phyloP scores from a whole-genome alignment of 2,797 vertebrate species.

The Falco cherrug region DNA sequence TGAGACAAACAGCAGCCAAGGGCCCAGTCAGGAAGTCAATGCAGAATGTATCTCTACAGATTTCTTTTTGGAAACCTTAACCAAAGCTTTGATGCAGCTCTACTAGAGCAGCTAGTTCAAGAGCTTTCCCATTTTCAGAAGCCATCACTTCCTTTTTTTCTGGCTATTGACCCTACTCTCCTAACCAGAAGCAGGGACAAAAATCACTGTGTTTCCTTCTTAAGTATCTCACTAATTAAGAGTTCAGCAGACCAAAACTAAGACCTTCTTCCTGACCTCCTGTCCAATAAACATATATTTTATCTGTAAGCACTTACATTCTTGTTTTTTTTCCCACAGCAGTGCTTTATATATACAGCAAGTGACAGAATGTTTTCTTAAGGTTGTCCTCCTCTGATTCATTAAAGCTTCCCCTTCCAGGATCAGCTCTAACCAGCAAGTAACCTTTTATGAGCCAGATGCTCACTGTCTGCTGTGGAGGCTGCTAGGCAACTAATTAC shows the following conservation, averaged over 20 bases:
- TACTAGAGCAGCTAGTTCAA: neutral
- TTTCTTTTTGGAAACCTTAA: neutral
- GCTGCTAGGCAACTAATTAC: conserved; percentile 17
- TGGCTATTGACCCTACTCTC: neutral
- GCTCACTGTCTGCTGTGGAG: neutral
- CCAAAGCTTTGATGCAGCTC: neutral
- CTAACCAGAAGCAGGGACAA: neutral
- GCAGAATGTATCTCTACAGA: neutral
- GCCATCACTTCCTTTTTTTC: neutral
- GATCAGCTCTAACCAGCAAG: neutral
- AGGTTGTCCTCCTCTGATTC: neutral
- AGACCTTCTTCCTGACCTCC: neutral
- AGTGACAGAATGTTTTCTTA: neutral
- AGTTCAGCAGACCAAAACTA: neutral
- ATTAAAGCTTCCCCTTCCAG: neutral
- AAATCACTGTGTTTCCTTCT: neutral
- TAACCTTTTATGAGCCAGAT: conserved; percentile 9
- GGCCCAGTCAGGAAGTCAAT: accelerated
- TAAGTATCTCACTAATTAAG: neutral
- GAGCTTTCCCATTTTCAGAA: neutral
- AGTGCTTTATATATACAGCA: neutral
- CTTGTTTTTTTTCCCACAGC: neutral
- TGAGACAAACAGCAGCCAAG: neutral
- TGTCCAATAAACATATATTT: neutral
- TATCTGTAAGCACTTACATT: neutral